A percentile compares a stretch with the other conserved stretches of the same genome.
Evolutionary conservation across 2,113 vertebrate species (phyloP).

Genomic region (Meles meles): DNA sequence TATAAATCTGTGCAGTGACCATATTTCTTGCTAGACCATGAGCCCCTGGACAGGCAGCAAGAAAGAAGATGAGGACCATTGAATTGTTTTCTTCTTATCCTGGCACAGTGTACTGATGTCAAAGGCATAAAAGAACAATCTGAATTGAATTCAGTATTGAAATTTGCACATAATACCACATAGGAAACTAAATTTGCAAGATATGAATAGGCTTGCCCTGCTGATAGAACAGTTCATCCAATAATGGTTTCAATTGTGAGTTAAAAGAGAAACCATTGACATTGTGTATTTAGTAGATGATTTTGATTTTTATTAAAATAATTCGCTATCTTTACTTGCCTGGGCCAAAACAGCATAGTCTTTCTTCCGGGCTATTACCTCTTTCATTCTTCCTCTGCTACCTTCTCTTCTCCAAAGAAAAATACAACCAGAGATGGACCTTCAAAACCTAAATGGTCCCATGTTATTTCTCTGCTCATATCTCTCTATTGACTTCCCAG

Average conservation of each 20-base stretch:
- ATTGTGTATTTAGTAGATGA: background rate
- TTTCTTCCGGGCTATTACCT: background rate
- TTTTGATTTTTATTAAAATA: background rate
- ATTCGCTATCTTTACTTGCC: background rate
- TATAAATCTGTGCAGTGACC: background rate
- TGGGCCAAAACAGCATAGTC: background rate
- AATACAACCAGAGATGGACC: background rate
- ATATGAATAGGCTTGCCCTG: background rate
- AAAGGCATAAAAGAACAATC: background rate
- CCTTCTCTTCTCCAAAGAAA: background rate
- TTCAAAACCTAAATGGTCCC: background rate
- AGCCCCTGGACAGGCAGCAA: background rate
- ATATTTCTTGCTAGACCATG: background rate
- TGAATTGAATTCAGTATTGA: background rate
- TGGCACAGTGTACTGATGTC: background rate
- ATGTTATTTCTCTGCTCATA: background rate
- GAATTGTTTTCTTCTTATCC: background rate
- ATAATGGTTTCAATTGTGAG: background rate
- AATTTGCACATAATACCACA: background rate
- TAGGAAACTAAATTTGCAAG: background rate
- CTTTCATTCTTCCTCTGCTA: background rate
- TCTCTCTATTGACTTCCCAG: background rate
- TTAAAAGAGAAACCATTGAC: background rate
- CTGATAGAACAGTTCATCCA: background rate
- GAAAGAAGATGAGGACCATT: background rate